A percentile compares a stretch with the other conserved stretches of the same genome.
Conservation (phyloP, 2,888 invertebrate species). For the Scelioninae gen. 2 region DNA sequence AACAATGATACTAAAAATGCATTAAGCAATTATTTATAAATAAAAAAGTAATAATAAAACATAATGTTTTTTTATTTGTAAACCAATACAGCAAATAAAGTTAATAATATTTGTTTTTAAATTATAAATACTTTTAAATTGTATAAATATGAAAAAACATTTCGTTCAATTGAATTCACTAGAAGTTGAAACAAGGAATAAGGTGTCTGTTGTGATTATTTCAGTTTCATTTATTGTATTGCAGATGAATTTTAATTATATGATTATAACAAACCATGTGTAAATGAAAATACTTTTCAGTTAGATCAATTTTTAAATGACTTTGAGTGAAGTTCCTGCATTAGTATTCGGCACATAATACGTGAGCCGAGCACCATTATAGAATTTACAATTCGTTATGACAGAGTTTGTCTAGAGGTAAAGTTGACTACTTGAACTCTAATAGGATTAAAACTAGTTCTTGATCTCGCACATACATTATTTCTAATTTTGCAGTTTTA, state of each 20-base stretch:
- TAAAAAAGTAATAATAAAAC: too few relatives aligned
- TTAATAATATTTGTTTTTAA: too few relatives aligned
- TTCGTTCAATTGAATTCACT: too few relatives aligned
- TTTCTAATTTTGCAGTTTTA: slow-evolving; percentile 46
- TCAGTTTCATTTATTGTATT: slow-evolving; percentile 13
- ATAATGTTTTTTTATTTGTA: too few relatives aligned
- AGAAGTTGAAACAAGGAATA: too few relatives aligned
- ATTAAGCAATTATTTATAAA: too few relatives aligned
- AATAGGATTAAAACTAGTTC: slow-evolving; percentile 58
- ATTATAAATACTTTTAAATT: too few relatives aligned
- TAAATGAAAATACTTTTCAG: slow-evolving; percentile 26
- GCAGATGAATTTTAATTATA: slow-evolving; percentile 27
- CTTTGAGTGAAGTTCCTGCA: slow-evolving; percentile 41
- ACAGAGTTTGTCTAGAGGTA: slow-evolving; percentile 54
- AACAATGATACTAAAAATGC: too few relatives aligned
- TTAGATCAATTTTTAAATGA: slow-evolving; percentile 52
- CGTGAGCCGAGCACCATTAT: slow-evolving; percentile 41
- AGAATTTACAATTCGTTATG: slow-evolving; percentile 56
- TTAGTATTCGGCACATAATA: slow-evolving; percentile 52
- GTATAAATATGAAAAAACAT: too few relatives aligned
- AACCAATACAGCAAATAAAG: too few relatives aligned
- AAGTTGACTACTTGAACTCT: slow-evolving; percentile 55
- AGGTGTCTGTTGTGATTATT: too few relatives aligned
- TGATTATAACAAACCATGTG: slow-evolving; percentile 19
- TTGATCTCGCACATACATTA: slow-evolving; percentile 51